Percentiles rank a stretch among this genome's conserved stretches.
These are phyloP conservation scores for Calameuta pallipes DNA, from an alignment of 2,888 invertebrate genomes.

Conservation along the genomic window DNA sequence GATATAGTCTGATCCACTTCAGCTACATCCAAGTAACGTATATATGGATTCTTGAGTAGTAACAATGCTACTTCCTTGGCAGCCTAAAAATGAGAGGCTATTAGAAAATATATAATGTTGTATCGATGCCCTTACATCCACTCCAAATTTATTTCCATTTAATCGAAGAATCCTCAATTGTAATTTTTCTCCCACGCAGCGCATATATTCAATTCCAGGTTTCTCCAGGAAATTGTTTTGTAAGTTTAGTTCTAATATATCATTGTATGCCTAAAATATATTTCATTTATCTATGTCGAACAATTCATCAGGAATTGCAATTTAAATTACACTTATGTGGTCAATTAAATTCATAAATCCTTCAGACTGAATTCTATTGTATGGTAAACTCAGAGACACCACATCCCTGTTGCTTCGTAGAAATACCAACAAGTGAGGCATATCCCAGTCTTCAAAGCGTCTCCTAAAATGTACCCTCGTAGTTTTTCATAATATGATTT, in stretches of 20 bases:
- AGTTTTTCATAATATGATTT: neutral
- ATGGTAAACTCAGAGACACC: conserved; percentile 69
- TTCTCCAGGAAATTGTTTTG: conserved; percentile 70
- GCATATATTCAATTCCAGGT: conserved; percentile 61
- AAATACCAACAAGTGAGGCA: conserved; percentile 68
- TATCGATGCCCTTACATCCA: conserved; percentile 53
- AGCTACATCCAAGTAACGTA: conserved; percentile 70
- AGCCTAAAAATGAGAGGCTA: conserved; percentile 54
- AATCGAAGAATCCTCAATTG: conserved; percentile 69
- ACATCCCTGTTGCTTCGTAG: conserved; percentile 67
- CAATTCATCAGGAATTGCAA: conserved; percentile 64
- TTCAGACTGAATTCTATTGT: conserved; percentile 67
- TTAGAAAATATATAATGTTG: neutral
- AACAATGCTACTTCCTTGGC: conserved; percentile 69
- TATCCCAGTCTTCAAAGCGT: conserved; percentile 68
- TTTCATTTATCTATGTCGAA: conserved; percentile 55
- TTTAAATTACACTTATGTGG: conserved; percentile 38
- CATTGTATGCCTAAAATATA: conserved; percentile 65
- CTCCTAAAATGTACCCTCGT: conserved; percentile 45
- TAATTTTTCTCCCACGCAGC: conserved; percentile 48
- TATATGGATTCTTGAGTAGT: conserved; percentile 65
- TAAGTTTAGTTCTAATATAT: conserved; percentile 69
- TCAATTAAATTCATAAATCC: conserved; percentile 47
- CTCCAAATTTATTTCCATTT: conserved; percentile 72
- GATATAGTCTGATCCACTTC: conserved; percentile 71